These are phyloP conservation scores for Cactoblastis cactorum DNA, from an alignment of 2,888 invertebrate genomes.

Conservation along the genomic window DNA sequence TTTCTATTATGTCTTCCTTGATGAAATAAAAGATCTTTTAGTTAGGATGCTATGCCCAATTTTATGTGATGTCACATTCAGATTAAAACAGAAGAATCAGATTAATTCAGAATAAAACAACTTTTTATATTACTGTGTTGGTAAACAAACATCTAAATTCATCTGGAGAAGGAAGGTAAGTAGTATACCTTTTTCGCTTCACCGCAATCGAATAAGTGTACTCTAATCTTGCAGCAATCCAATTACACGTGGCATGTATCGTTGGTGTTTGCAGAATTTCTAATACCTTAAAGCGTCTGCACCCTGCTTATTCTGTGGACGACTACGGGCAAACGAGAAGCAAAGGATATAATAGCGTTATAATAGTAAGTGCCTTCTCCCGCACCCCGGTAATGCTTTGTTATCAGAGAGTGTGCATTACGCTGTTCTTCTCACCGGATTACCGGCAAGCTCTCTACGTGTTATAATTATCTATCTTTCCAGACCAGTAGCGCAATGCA, in stretches of 20 bases:
- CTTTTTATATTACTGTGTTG: too few species aligned
- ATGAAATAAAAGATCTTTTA: too few species aligned
- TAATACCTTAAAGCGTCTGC: neutral
- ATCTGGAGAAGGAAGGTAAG: too few species aligned
- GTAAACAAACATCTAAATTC: too few species aligned
- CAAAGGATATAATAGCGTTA: neutral
- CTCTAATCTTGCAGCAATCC: neutral
- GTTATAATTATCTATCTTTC: neutral
- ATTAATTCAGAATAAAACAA: too few species aligned
- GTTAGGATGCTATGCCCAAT: too few species aligned
- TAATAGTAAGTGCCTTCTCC: constrained; percentile 5
- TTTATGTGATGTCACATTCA: too few species aligned
- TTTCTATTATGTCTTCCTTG: too few species aligned
- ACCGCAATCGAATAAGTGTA: neutral
- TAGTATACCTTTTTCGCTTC: too few species aligned
- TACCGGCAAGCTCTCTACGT: neutral
- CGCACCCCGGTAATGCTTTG: neutral
- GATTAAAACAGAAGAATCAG: too few species aligned
- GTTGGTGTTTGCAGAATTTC: neutral
- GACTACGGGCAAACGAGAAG: neutral
- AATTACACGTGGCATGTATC: neutral
- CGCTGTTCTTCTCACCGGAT: neutral
- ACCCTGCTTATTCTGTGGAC: neutral
- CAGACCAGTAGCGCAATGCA: too few species aligned
- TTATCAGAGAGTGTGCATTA: neutral